These are phyloP conservation scores for Pandion haliaetus DNA, from an alignment of 2,113 vertebrate genomes.

Conservation along the genomic window DNA sequence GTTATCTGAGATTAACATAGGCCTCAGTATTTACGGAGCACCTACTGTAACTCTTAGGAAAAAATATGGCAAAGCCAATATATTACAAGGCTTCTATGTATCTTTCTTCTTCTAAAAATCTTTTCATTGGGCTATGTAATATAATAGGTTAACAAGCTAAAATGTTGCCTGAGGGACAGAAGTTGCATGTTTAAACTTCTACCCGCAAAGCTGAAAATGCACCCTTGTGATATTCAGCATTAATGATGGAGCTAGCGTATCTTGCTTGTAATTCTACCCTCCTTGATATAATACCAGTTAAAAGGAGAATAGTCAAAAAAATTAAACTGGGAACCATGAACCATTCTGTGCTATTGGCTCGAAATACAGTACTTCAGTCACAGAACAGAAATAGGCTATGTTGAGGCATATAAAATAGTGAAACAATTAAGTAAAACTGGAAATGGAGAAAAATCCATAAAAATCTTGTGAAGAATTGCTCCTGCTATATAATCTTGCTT, in stretches of 20 bases:
- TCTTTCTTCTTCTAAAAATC: background rate
- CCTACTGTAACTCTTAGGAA: slow-evolving; percentile 14
- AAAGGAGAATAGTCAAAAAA: background rate
- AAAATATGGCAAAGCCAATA: slow-evolving; percentile 3
- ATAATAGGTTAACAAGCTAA: slow-evolving; percentile 29
- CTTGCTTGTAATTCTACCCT: background rate
- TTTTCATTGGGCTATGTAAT: slow-evolving; percentile 14
- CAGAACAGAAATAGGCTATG: background rate
- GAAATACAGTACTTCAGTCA: background rate
- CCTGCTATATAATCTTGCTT: background rate
- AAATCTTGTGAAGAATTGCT: background rate
- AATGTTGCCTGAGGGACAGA: slow-evolving; percentile 7
- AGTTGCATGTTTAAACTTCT: background rate
- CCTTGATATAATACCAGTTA: background rate
- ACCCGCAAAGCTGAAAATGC: background rate
- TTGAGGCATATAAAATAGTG: background rate
- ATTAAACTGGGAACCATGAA: background rate
- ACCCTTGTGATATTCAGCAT: background rate
- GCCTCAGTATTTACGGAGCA: slow-evolving; percentile 4
- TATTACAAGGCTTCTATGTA: background rate
- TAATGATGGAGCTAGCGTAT: background rate
- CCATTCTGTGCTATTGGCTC: background rate
- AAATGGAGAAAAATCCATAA: background rate
- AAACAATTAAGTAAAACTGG: background rate
- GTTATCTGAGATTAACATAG: slow-evolving; percentile 18